Evolutionary conservation across 2,113 vertebrate species (phyloP).

Genomic region (Callaeas wilsoni): DNA sequence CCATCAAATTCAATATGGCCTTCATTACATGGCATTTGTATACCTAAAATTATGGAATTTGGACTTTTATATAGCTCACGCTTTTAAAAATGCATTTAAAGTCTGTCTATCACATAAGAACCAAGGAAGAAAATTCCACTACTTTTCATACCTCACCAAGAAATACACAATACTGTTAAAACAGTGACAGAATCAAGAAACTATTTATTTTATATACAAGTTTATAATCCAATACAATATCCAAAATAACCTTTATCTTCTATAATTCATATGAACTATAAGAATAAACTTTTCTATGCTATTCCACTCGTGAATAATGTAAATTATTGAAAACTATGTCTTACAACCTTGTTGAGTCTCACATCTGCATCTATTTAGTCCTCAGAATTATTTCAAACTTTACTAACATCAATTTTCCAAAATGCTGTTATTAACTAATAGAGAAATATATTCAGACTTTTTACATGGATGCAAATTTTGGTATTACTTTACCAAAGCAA

Average conservation of each 20-base stretch:
- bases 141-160: neutral
- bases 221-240: neutral
- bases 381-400: neutral
- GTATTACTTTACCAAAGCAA: neutral
- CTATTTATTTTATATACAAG: neutral
- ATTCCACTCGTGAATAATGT: neutral
- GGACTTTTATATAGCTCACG: neutral
- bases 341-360: neutral
- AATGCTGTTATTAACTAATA: neutral
- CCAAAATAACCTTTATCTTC: neutral
- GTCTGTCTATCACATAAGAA: rapidly evolving
- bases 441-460: neutral
- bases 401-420: neutral
- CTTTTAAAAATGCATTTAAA: neutral
- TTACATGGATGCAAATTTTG: neutral
- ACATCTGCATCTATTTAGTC: neutral
- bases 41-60: neutral
- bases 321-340: neutral
- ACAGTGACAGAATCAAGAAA: neutral
- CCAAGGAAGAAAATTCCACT: neutral
- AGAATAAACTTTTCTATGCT: neutral
- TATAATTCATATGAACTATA: neutral
- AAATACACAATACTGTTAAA: neutral
- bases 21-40: neutral
- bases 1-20: neutral